These are phyloP conservation scores for Oreochromis mossambicus DNA, from an alignment of 2,797 vertebrate genomes.

Conservation along the genomic window DNA sequence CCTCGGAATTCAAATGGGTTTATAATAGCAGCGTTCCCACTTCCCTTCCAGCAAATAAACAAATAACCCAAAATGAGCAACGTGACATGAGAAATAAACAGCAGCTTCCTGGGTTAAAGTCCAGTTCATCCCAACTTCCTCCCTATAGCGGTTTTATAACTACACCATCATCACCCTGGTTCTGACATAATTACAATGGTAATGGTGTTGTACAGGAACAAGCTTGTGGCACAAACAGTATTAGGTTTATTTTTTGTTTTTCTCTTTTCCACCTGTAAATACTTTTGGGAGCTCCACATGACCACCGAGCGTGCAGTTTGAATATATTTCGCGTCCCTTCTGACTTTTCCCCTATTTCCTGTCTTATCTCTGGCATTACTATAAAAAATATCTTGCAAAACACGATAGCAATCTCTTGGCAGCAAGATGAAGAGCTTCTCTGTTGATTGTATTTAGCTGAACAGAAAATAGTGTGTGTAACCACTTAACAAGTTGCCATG, in stretches of 20 bases:
- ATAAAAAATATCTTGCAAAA: not conserved
- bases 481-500: not conserved
- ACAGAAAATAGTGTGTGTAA: not conserved
- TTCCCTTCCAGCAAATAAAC: not conserved
- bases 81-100: not conserved
- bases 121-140: not conserved
- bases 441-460: not conserved
- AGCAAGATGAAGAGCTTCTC: not conserved
- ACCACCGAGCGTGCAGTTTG: not conserved
- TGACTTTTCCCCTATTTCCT: not conserved
- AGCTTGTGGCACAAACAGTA: not conserved
- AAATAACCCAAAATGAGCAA: not conserved
- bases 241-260: not conserved
- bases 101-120: not conserved
- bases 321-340: not conserved
- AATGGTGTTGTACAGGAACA: not conserved
- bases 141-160: not conserved
- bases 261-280: not conserved
- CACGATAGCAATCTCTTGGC: not conserved
- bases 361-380: not conserved
- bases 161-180: not conserved
- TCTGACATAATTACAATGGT: not conserved
- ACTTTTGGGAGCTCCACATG: not conserved
- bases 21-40: not conserved
- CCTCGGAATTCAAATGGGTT: not conserved